Percentiles rank a stretch among this genome's conserved stretches.
These are phyloP conservation scores for Brenthis hecate DNA, from an alignment of 2,888 invertebrate genomes.

Conservation along the genomic window DNA sequence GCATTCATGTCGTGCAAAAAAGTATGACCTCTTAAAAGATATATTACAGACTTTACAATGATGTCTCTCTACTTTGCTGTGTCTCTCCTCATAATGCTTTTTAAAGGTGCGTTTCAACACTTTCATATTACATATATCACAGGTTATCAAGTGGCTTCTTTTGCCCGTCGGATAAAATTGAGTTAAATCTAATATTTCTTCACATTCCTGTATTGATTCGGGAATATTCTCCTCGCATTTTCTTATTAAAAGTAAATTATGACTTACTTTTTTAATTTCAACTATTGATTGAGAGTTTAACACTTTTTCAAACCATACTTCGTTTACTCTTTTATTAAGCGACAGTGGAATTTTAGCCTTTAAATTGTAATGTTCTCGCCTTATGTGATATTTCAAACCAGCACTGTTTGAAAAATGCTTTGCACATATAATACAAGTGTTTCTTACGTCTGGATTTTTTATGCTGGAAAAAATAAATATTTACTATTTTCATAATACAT, in stretches of 20 bases:
- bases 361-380: constrained; percentile 57
- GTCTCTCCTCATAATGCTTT: constrained; percentile 34
- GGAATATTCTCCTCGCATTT: constrained; percentile 44
- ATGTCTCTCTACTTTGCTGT: constrained; percentile 20
- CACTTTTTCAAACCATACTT: constrained; percentile 64
- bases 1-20: constrained; percentile 27
- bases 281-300: constrained; percentile 51
- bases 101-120: constrained; percentile 29
- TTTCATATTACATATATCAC: constrained; percentile 31
- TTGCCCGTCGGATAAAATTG: constrained; percentile 43
- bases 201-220: constrained; percentile 44
- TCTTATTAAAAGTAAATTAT: constrained; percentile 51
- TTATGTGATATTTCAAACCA: constrained; percentile 53
- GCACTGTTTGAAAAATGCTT: constrained; percentile 39
- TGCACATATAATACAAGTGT: constrained; percentile 51
- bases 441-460: constrained; percentile 13
- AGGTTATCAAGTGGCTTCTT: background rate
- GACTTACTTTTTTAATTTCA: constrained; percentile 56
- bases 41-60: constrained; percentile 29
- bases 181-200: constrained; percentile 47
- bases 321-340: constrained; percentile 52
- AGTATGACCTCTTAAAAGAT: constrained; percentile 25
- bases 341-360: constrained; percentile 44
- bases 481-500: no score
- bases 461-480: constrained; percentile 10